A percentile compares a stretch with the other conserved stretches of the same genome.
Conservation (phyloP, 2,113 vertebrate species). For the Psilopogon haemacephalus region DNA sequence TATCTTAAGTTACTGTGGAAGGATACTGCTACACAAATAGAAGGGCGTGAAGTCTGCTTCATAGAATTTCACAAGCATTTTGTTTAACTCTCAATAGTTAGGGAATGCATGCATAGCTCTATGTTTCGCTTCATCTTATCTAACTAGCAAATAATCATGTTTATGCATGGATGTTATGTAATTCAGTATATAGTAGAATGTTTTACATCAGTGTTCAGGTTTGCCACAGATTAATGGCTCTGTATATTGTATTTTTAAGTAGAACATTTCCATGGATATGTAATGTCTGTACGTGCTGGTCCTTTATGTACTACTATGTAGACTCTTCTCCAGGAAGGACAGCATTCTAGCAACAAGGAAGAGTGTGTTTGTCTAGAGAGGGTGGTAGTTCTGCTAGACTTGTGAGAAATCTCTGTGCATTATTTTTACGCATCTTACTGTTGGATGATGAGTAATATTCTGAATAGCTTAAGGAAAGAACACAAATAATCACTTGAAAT, state of each 20-base stretch:
- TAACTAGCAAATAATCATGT: neutral
- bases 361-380: neutral
- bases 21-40: neutral
- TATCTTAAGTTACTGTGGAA: neutral
- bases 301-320: neutral
- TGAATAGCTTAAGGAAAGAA: neutral
- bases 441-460: neutral
- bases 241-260: neutral
- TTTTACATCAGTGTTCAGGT: neutral
- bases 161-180: fast-evolving
- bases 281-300: neutral
- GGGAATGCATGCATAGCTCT: neutral
- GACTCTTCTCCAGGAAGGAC: neutral
- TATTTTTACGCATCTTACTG: neutral
- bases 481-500: neutral
- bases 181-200: neutral
- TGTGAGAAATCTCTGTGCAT: neutral
- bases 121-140: neutral
- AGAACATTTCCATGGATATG: neutral
- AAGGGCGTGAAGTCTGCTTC: neutral
- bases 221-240: neutral
- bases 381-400: neutral
- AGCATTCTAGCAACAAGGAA: neutral
- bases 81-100: neutral
- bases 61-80: neutral